These are phyloP conservation scores for Mycetomoellerius zeteki DNA, from an alignment of 1,140 invertebrate genomes.

Conservation along the genomic window DNA sequence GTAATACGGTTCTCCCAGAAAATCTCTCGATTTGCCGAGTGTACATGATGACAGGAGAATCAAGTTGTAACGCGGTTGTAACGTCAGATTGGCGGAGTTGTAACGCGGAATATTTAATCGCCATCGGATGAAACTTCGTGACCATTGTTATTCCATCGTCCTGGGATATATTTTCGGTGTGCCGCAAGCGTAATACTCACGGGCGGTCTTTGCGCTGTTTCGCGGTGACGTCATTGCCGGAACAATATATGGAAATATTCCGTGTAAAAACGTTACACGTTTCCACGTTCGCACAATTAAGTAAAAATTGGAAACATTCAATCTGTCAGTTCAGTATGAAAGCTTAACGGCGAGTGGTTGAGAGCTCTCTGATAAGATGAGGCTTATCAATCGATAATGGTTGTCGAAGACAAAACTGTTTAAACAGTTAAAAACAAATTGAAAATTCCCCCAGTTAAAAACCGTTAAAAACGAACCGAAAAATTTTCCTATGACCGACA, in stretches of 20 bases:
- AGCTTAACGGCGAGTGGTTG: slow-evolving; percentile 7
- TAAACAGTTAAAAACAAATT: background rate
- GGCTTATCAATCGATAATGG: slow-evolving; percentile 19
- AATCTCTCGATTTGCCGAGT: slow-evolving; percentile 62
- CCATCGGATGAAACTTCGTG: slow-evolving; percentile 33
- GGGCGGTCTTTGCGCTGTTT: slow-evolving; percentile 9
- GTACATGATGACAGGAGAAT: slow-evolving; percentile 32
- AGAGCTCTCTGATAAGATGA: slow-evolving; percentile 23
- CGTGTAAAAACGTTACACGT: slow-evolving; percentile 22
- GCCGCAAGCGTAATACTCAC: slow-evolving; percentile 9
- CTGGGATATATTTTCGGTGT: background rate
- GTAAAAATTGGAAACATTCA: slow-evolving; percentile 19
- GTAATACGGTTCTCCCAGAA: slow-evolving; percentile 29
- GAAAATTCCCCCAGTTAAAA: too few relatives aligned
- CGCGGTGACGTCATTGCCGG: slow-evolving; percentile 14
- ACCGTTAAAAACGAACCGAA: background rate
- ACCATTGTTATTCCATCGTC: slow-evolving; percentile 8
- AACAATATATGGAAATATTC: slow-evolving; percentile 33
- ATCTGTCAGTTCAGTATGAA: background rate
- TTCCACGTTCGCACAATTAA: slow-evolving; percentile 11
- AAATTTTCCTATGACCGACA: background rate
- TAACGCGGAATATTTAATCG: slow-evolving; percentile 59
- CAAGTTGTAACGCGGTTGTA: slow-evolving; percentile 17
- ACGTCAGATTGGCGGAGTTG: slow-evolving; percentile 40
- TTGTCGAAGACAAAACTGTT: slow-evolving; percentile 15